Base-by-base conservation (phyloP, 2,888 invertebrate genomes). In the Sminthurinus aureus region DNA sequence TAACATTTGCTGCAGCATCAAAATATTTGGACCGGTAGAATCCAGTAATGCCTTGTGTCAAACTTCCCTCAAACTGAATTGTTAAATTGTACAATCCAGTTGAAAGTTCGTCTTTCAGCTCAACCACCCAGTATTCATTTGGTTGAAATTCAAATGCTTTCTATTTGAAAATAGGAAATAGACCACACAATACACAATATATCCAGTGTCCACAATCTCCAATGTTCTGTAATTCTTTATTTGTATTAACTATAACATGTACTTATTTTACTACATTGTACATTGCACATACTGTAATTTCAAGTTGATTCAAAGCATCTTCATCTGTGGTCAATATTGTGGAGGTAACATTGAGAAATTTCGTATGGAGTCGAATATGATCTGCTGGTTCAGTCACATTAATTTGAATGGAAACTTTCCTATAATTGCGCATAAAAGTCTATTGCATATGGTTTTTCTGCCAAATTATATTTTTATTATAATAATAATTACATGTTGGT, bases 21-120 rank as follows among this genome's bases (percentile, higher is more conserved):
- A 91, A 90, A 82, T 95, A 93, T 9, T 91, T 91, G 84, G 95
- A 95, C 87, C 92, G 92, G 90, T 95, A 96, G 83, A 95, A 92
- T 6, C 95, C 95, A 82, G 94, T 93, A 89, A 95, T 94, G 86
- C 93, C 93, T 85, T 93, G 91, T 38, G 92, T 93, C 89, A 95
- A 91, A 85, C 92, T 92, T 0, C 95, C 95, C 85, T 91, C 90
- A 89, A 94, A 96, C 66, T 92, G 90, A 74, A 95, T 91, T 71
- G 90, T 89, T 18, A 95, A 89, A 18, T 90, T 90, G 89, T 93
- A 93, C 81, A 90, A 90, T 0, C 93, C 91, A 52, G 87, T 87
- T 4, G 71, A 66, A 3, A 91, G 84, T 11, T 85, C 84, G 0
- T 87, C 81, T 3, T 13, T 24, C 0, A 89, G 88, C 79, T 90